Evolutionary conservation across 2,888 invertebrate species (phyloP).

Genomic region (Nomada ferruginata): DNA sequence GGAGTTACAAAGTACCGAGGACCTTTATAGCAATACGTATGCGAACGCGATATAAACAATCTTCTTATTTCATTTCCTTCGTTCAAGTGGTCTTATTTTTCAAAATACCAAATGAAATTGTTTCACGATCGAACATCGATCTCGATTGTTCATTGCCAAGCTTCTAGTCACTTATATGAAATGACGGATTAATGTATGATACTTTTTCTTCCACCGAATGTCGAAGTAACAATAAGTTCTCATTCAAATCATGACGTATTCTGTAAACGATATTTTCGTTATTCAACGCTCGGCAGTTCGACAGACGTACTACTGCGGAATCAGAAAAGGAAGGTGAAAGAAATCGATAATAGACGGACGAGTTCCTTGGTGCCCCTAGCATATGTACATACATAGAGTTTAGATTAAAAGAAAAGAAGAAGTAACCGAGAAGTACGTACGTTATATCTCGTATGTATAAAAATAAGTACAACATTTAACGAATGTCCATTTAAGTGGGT

Average conservation of each 20-base stretch:
- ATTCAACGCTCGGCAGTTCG: constrained; percentile 22
- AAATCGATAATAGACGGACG: constrained; percentile 77
- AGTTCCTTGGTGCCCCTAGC: constrained; percentile 80
- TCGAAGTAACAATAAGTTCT: background rate
- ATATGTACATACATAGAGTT: constrained; percentile 48
- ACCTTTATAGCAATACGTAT: constrained; percentile 33
- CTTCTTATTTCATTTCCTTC: constrained; percentile 22
- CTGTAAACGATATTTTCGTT: constrained; percentile 3
- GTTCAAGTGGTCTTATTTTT: background rate
- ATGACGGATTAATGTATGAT: background rate
- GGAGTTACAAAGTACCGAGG: constrained; percentile 45
- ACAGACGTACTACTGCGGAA: constrained; percentile 15
- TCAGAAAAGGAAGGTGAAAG: constrained; percentile 48
- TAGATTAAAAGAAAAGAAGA: constrained; percentile 16
- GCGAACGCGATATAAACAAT: constrained; percentile 29
- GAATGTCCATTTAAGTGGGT: constrained; percentile 71
- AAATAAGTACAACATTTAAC: constrained; percentile 72
- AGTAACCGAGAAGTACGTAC: constrained; percentile 38
- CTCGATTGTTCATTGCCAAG: constrained; percentile 31
- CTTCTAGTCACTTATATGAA: constrained; percentile 56
- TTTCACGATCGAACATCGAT: background rate
- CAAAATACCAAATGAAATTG: background rate
- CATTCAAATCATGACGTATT: background rate
- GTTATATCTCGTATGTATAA: constrained; percentile 55
- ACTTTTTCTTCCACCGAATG: background rate